Evolutionary conservation across 2,888 invertebrate genomes (phyloP).

Genomic region (Xestia ashworthii): DNA sequence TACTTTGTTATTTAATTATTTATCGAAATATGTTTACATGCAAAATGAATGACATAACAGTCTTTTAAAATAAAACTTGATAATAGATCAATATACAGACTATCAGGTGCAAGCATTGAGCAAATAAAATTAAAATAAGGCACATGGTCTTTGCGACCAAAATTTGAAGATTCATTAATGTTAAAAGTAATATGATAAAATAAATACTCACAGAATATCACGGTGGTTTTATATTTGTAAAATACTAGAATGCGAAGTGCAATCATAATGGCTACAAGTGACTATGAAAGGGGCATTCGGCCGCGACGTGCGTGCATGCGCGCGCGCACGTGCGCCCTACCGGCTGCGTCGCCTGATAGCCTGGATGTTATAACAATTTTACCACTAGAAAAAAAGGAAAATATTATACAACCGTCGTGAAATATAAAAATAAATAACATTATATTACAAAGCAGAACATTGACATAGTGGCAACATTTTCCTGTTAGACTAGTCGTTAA

Average conservation of each 20-base stretch:
- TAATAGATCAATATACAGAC: slow-evolving; percentile 78
- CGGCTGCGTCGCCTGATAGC: slow-evolving; percentile 80
- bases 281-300: slow-evolving; percentile 38
- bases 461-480: slow-evolving; percentile 89
- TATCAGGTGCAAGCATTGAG: slow-evolving; percentile 85
- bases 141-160: slow-evolving; percentile 83
- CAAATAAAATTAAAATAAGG: slow-evolving; percentile 87
- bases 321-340: slow-evolving; percentile 20
- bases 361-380: slow-evolving; percentile 79
- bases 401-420: slow-evolving; percentile 83
- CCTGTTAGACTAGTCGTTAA: slow-evolving; percentile 89
- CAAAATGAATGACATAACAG: slow-evolving; percentile 64
- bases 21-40: slow-evolving; percentile 58
- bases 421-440: slow-evolving; percentile 89
- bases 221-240: slow-evolving; percentile 74
- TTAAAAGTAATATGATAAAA: slow-evolving; percentile 63
- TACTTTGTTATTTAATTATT: slow-evolving; percentile 55
- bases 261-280: slow-evolving; percentile 57
- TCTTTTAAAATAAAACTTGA: slow-evolving; percentile 66
- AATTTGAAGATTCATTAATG: slow-evolving; percentile 70
- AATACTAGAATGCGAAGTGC: slow-evolving; percentile 67
- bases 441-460: slow-evolving; percentile 89
- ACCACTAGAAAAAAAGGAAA: slow-evolving; percentile 79
- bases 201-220: slow-evolving; percentile 73
- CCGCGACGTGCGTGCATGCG: slow-evolving; percentile 9